These are phyloP conservation scores for Engraulis encrasicolus DNA, from an alignment of 2,113 vertebrate species.

Conservation along the genomic window DNA sequence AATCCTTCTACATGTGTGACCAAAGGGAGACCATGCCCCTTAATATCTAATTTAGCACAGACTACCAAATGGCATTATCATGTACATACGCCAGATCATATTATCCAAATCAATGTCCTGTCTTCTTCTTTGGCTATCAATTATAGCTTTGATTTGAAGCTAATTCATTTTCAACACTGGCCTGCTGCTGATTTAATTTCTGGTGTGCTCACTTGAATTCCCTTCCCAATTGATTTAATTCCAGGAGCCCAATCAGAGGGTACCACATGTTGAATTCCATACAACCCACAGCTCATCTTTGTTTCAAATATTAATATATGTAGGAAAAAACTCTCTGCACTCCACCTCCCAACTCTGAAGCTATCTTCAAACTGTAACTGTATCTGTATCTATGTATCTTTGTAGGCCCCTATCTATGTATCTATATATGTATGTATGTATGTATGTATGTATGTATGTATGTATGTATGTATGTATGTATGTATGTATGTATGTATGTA, in stretches of 20 bases:
- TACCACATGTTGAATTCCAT: constrained; percentile 73
- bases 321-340: constrained; percentile 3
- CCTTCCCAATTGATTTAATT: constrained; percentile 83
- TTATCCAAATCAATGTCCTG: constrained; percentile 74
- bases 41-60: constrained; percentile 78
- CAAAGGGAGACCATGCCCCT: constrained; percentile 55
- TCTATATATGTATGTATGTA: too few relatives aligned
- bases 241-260: constrained; percentile 74
- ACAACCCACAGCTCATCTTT: constrained; percentile 76
- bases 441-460: too few relatives aligned
- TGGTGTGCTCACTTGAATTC: constrained; percentile 78
- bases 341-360: too few relatives aligned
- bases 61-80: constrained; percentile 77
- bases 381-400: too few relatives aligned
- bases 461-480: too few relatives aligned
- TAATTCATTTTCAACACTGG: constrained; percentile 76
- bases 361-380: too few relatives aligned
- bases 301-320: constrained; percentile 71
- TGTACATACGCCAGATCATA: constrained; percentile 69
- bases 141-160: constrained; percentile 82
- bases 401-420: too few relatives aligned
- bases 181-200: constrained; percentile 82
- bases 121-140: constrained; percentile 76
- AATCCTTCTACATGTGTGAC: constrained; percentile 39
- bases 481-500: too few relatives aligned